Evolutionary conservation across 2,888 invertebrate genomes (phyloP).

Genomic region (Parapristionchus giblindavisi): DNA sequence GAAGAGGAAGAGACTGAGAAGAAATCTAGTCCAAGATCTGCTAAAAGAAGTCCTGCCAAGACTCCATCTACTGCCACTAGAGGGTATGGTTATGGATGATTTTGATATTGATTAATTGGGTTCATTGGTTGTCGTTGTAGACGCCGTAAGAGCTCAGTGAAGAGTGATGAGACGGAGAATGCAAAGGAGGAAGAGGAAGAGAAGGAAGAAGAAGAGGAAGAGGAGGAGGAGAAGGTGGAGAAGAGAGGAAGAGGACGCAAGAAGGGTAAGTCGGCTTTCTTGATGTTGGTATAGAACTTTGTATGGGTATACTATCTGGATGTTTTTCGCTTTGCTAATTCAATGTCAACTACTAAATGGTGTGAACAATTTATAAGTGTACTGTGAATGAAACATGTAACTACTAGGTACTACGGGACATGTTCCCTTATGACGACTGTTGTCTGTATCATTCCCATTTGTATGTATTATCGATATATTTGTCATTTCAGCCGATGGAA

Average conservation of each 20-base stretch:
- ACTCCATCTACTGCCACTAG: not conserved
- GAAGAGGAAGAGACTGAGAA: not conserved
- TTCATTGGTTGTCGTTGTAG: slow-evolving; percentile 2
- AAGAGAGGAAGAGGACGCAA: not conserved
- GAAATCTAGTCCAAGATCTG: no score
- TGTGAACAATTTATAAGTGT: no score
- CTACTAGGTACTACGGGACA: no score
- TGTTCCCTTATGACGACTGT: no score
- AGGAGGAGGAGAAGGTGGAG: slow-evolving; percentile 21
- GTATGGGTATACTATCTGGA: not conserved
- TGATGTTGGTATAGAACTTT: not conserved
- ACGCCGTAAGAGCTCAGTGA: slow-evolving; percentile 29
- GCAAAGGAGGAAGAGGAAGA: not conserved
- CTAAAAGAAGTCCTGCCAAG: no score
- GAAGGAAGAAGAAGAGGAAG: slow-evolving; percentile 2
- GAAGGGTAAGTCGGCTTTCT: slow-evolving; percentile 6
- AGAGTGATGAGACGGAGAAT: slow-evolving; percentile 14
- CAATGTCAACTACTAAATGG: not conserved
- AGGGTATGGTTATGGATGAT: no score
- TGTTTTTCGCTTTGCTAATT: not conserved
- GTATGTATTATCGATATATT: no score
- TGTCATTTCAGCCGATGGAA: no score
- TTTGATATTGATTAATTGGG: not conserved
- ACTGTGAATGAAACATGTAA: no score
- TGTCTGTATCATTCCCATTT: no score